phyloP scores from a whole-genome alignment of 37 sponge, comb jelly and placozoan genomes.

The Hormiphora californensis region DNA sequence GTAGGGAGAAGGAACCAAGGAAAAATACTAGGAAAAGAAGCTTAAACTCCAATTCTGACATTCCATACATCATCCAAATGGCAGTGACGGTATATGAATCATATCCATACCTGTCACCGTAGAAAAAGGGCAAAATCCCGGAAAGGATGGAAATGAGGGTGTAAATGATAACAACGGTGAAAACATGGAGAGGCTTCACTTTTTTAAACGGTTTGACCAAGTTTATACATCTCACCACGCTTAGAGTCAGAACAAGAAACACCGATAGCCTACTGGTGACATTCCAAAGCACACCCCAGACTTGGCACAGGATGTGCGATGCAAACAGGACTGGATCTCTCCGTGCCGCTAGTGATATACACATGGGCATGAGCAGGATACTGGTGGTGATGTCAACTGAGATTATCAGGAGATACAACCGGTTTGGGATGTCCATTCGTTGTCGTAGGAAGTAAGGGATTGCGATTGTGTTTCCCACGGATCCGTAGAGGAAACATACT shows the following conservation, averaged over 20 bases:
- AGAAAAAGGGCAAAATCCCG: neutral
- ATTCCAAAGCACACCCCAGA: neutral
- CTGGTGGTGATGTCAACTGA: neutral
- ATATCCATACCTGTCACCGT: neutral
- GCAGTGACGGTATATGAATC: neutral
- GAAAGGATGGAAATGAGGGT: neutral
- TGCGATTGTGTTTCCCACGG: neutral
- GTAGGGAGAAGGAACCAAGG: too few relatives aligned
- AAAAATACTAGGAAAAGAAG: too few relatives aligned
- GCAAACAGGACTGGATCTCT: neutral
- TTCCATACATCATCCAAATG: neutral
- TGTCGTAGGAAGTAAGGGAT: neutral
- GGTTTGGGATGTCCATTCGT: neutral
- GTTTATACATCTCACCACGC: neutral
- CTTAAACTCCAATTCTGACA: too few relatives aligned
- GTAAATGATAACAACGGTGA: neutral
- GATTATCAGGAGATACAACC: neutral
- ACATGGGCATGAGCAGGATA: neutral
- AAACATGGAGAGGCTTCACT: neutral
- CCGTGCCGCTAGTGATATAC: neutral
- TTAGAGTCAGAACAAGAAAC: neutral
- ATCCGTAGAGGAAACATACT: neutral
- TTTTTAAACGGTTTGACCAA: neutral
- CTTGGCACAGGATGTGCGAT: neutral
- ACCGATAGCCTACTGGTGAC: neutral